Evolutionary conservation across 2,797 vertebrate genomes (phyloP), one percentile per base, ranked within the genome.

Genomic region (Squalus acanthias): DNA sequence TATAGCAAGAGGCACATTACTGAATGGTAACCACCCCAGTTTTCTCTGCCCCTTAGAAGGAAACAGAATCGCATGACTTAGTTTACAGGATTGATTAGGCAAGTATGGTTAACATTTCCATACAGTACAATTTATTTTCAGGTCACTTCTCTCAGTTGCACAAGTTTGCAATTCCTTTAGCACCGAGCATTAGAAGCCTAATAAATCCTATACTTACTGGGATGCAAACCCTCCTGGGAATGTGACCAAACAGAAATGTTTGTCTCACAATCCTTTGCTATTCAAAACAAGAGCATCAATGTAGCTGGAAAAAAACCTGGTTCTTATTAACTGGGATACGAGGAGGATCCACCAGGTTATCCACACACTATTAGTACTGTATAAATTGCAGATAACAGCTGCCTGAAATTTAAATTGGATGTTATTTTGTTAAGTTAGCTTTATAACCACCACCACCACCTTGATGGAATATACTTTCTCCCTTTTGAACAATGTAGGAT

Each of bases 181-280:
- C 69, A 95, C 4, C 33, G 53, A 60, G 13, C 26, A 72, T 72
- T 95, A 8, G 39, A 50, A 95, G 33, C 50, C 10, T 95, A 95
- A 95, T n/a, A 95, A 95, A 95, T 95, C 70, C 70, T 95, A 50
- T 74, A n/a, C 29, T 76, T 46, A 76, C 46, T 17, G 4, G 60
- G 13, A 95, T 60, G 33, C 3, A 57, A 29, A 60, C 29, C 22
- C 22, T 63, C 57, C 50, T 29, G 46, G 50, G 72, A 95, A 74
- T 76, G 70, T 72, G 12, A 33, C 65, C 24, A 60, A 95, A 95
- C 50, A 74, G 70, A 95, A 93, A 93, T 67, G 39, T 69, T 69
- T 67, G 26, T 70, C 67, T 70, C 67, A 33, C 89, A 95, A 95
- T 76, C 13, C 12, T 95, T 70, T 53, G 94, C 33, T 95, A 33